Base-by-base conservation (phyloP, 2,797 vertebrate genomes). In the Gymnothorax reevesii region DNA sequence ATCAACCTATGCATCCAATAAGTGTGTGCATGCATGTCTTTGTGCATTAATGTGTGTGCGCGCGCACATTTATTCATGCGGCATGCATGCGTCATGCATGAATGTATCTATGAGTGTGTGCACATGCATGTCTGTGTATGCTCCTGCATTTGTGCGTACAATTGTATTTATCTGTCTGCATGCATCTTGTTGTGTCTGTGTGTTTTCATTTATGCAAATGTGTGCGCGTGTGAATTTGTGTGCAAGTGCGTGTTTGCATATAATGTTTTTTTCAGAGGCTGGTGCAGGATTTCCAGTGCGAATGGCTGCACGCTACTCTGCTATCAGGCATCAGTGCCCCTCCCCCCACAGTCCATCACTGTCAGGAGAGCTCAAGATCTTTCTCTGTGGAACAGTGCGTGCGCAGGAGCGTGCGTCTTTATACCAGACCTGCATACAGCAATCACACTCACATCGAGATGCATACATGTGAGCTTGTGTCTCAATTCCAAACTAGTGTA, bases 351-450 rank as follows among this genome's bases (percentile, higher is more conserved):
- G 25, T 84, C 33, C 12, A 7, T 80, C 73, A 57, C 64, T 71
- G 82, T 87, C 82, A 73, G 82, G 66, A 83, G 84, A 54, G 33
- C 75, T 83, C 15, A 87, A 62, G 22, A 42, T 79, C 33, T 42
- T 42, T 42, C 33, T 42, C 33, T 42, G 33, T 42, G 33, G 33
- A 42, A 42, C 33, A 42, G 33, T 42, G 33, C 2, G 33, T 42
- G 33, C 33, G 33, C 33, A 42, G 33, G 33, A 42, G 33, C 33
- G 33, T 42, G n/a, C n/a, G 33, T 42, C 33, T 42, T 42, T 42
- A 42, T 42, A 42, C 33, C 33, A 42, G 33, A 42, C 33, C 33
- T 42, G 33, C 2, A 42, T 42, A 42, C 33, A 42, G 33, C 33
- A 42, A 42, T 42, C 33, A 42, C 33, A 42, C 33, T 42, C 33